These are phyloP conservation scores for Ursus arctos DNA, from an alignment of 2,113 vertebrate genomes.

Conservation along the genomic window DNA sequence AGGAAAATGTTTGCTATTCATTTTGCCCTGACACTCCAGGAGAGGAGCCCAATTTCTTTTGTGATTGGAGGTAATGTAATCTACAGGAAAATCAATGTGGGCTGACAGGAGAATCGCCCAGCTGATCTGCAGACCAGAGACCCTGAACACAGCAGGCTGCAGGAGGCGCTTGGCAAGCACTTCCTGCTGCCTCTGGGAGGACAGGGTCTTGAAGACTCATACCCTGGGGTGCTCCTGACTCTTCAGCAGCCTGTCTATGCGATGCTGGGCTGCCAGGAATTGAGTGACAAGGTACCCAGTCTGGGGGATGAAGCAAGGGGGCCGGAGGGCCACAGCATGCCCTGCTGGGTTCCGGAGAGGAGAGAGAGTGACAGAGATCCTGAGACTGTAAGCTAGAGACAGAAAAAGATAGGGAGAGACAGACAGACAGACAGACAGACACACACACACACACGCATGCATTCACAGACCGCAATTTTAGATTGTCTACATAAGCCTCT, in stretches of 20 bases:
- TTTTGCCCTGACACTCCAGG: constrained; percentile 75
- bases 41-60: constrained; percentile 80
- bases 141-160: constrained; percentile 64
- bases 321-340: neutral
- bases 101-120: constrained; percentile 79
- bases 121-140: constrained; percentile 76
- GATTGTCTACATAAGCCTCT: neutral
- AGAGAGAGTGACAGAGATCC: constrained; percentile 2
- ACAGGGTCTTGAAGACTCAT: neutral
- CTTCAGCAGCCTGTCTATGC: neutral
- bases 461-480: neutral
- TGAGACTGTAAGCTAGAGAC: neutral
- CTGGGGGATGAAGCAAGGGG: neutral
- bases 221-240: neutral
- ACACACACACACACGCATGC: neutral
- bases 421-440: neutral
- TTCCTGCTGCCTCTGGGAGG: constrained; percentile 57
- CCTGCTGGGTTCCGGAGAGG: constrained; percentile 23
- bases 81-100: constrained; percentile 85
- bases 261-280: neutral
- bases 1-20: constrained; percentile 82
- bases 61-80: constrained; percentile 85
- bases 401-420: neutral
- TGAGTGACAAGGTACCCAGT: neutral
- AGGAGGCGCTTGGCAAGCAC: neutral